A percentile compares a stretch with the other conserved stretches of the same genome.
phyloP scores from a whole-genome alignment of 2,888 invertebrate species.

The Drosophila peninsularis region DNA sequence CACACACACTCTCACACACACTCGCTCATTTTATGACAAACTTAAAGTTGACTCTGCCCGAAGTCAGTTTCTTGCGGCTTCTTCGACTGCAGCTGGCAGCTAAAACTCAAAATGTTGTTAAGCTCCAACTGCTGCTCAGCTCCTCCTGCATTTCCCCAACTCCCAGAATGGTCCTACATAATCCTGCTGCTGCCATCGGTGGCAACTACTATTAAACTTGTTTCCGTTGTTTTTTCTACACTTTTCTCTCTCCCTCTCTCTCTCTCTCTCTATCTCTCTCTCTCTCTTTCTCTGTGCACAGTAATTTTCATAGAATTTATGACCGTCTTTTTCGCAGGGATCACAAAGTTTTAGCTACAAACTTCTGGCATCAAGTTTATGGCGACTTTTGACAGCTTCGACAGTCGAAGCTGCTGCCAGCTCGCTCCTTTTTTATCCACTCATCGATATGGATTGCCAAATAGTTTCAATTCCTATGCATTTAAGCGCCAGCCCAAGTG shows the following conservation, averaged over 20 bases:
- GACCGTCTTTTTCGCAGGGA: slow-evolving; percentile 68
- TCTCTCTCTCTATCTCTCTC: too few relatives aligned
- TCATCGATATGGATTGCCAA: not conserved
- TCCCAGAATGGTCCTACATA: slow-evolving; percentile 9
- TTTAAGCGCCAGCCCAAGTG: not conserved
- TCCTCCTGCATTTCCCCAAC: not conserved
- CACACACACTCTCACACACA: slow-evolving; percentile 16
- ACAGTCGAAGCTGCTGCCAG: slow-evolving; percentile 43
- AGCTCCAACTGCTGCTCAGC: slow-evolving; percentile 33
- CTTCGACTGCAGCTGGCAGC: slow-evolving; percentile 46
- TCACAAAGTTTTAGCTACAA: slow-evolving; percentile 59
- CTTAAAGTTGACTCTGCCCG: slow-evolving; percentile 39
- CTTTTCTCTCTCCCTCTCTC: slow-evolving; percentile 8
- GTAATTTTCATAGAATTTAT: slow-evolving; percentile 77
- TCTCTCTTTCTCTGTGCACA: slow-evolving; percentile 9
- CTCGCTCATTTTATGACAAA: slow-evolving; percentile 71
- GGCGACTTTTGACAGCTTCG: slow-evolving; percentile 62
- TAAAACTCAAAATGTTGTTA: slow-evolving; percentile 54
- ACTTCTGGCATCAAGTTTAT: slow-evolving; percentile 48
- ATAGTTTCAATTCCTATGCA: slow-evolving; percentile 4
- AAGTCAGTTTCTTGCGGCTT: slow-evolving; percentile 37
- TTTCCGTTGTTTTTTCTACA: slow-evolving; percentile 61
- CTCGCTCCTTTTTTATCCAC: not conserved
- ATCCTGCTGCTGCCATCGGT: slow-evolving; percentile 35
- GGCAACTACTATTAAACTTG: slow-evolving; percentile 77